These are phyloP conservation scores for Crossaster papposus DNA, from an alignment of 53 echinoderm and acorn worm genomes.

Conservation along the genomic window DNA sequence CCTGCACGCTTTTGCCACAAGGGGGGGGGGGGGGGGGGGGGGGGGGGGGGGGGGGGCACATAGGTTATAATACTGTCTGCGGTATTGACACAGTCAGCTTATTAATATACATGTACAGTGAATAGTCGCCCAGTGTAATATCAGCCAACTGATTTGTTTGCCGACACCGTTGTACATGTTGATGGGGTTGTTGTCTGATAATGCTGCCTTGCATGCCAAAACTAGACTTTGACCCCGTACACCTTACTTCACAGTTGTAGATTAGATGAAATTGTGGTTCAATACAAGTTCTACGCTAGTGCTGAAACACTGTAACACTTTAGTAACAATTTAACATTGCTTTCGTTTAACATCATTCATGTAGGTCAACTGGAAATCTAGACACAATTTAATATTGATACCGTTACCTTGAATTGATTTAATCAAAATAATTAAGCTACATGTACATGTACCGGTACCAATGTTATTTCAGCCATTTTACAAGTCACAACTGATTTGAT, in stretches of 20 bases:
- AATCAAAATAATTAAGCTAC: too few relatives aligned
- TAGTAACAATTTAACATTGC: too few relatives aligned
- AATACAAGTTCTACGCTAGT: too few relatives aligned
- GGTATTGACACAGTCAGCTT: conserved; percentile 9
- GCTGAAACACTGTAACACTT: neutral
- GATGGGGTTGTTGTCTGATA: conserved; percentile 12
- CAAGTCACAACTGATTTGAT: too few relatives aligned
- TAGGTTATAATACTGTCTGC: neutral
- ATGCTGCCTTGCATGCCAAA: neutral
- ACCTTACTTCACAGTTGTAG: neutral
- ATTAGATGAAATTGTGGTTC: neutral
- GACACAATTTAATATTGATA: too few relatives aligned
- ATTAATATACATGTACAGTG: neutral
- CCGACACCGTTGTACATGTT: conserved; percentile 18
- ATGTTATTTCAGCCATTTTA: too few relatives aligned
- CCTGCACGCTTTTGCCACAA: neutral
- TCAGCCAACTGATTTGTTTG: conserved; percentile 17
- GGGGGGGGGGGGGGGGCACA: too few relatives aligned
- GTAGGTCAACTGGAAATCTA: too few relatives aligned
- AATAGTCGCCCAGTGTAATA: neutral
- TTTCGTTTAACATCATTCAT: too few relatives aligned
- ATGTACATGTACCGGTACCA: too few relatives aligned
- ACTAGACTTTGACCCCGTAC: conserved; percentile 15
- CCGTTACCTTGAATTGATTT: too few relatives aligned
- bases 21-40: neutral